Evolutionary conservation across 2,888 invertebrate genomes (phyloP).

Genomic region (Rotaria magnacalcarata): DNA sequence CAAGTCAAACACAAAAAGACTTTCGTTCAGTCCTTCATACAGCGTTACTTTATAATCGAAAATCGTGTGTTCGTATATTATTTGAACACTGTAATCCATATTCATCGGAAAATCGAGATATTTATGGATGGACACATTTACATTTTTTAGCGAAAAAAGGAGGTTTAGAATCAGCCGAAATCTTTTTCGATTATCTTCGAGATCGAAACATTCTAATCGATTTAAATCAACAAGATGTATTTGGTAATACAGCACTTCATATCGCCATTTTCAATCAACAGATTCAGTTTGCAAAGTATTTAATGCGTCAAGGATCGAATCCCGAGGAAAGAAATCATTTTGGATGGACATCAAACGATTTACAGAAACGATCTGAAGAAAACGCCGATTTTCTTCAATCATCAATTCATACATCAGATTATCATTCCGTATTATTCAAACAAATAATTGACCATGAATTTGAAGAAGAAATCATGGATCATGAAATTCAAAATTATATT

Average conservation of each 20-base stretch:
- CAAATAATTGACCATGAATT: not conserved
- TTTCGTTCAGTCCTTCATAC: not conserved
- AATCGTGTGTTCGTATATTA: not conserved
- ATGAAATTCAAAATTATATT: not conserved
- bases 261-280: not conserved
- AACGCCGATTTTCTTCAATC: not conserved
- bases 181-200: not conserved
- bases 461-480: not conserved
- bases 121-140: not conserved
- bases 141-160: not conserved
- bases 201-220: not conserved
- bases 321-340: not conserved
- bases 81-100: fast-evolving
- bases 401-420: not conserved
- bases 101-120: not conserved
- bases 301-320: not conserved
- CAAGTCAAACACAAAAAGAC: not conserved
- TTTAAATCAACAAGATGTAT: not conserved
- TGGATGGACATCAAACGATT: not conserved
- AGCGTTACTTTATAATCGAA: not conserved
- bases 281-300: not conserved
- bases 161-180: not conserved
- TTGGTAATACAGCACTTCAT: not conserved
- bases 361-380: not conserved
- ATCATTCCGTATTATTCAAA: no score